Evolutionary conservation across 2,113 vertebrate genomes (phyloP), one percentile per base, ranked within the genome.

Genomic region (Nematolebias whitei): DNA sequence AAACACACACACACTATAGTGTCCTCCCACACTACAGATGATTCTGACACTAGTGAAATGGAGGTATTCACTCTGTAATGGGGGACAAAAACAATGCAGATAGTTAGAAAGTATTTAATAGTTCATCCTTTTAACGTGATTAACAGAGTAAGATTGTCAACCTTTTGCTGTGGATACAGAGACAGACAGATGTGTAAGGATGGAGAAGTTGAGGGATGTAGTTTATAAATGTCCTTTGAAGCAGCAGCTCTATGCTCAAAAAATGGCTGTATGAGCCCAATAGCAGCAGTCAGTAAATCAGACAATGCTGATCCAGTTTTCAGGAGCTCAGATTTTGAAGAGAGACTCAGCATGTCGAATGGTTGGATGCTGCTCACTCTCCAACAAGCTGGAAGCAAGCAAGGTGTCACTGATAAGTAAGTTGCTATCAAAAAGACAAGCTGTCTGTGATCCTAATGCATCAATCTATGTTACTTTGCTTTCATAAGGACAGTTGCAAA

Each of bases 181-280:
- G 48, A 72, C 59, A 56, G 63, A 55, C 60, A 70, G 68, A 77
- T 53, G 5, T 54, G 59, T 45, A 35, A 63, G 72, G 79, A 75
- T 59, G 73, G 68, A 71, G 67, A 74, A 56, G 68, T 41, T 8
- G 48, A 77, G 56, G 62, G 63, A 69, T 69, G 63, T 76, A 66
- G 78, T 80, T 81, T 85, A 79, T 79, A 86, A 79, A 79, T 84
- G 71, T 59, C 57, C 65, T 88, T 85, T 84, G 77, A 85, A 84
- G 80, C 60, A 57, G 50, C 49, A 61, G 50, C 39, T 82, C 63
- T 56, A 47, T 56, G 39, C 81, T 50, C 50, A 63, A 68, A 67
- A 63, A 78, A 80, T 68, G 20, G 60, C 63, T 23, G 74, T 45
- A 52, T 64, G 67, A 48, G 63, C 71, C 65, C 56, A 76, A 15